Evolutionary conservation across 2,113 vertebrate genomes (phyloP).

Genomic region (Balaeniceps rex): DNA sequence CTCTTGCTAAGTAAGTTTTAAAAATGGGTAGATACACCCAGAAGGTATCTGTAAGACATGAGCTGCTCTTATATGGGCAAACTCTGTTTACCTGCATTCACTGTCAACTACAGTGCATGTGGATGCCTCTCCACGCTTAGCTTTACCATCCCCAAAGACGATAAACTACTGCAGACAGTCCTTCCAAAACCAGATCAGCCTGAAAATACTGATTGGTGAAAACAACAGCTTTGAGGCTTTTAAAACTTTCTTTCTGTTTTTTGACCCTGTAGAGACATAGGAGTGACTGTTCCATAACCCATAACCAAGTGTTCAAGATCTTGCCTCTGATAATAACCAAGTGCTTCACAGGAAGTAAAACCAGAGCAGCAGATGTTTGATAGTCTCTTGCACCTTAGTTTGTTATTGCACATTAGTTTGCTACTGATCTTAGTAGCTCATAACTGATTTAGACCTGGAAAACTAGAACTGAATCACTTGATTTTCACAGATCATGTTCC

Average conservation of each 20-base stretch:
- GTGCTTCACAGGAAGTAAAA: conserved; percentile 33
- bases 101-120: background rate
- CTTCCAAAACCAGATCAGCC: background rate
- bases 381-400: background rate
- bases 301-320: background rate
- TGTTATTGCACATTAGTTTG: background rate
- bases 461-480: background rate
- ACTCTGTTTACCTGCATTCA: background rate
- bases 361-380: background rate
- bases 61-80: background rate
- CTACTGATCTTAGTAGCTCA: background rate
- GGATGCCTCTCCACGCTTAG: background rate
- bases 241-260: background rate
- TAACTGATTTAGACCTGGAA: background rate
- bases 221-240: background rate
- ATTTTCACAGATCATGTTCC: background rate
- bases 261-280: background rate
- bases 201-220: background rate
- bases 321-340: background rate
- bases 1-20: background rate
- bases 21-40: background rate
- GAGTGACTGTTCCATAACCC: background rate
- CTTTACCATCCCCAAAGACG: background rate
- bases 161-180: background rate
- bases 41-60: background rate